A percentile compares a stretch with the other conserved stretches of the same genome.
These are phyloP conservation scores for Euproctis similis DNA, from an alignment of 2,888 invertebrate species.

Conservation along the genomic window DNA sequence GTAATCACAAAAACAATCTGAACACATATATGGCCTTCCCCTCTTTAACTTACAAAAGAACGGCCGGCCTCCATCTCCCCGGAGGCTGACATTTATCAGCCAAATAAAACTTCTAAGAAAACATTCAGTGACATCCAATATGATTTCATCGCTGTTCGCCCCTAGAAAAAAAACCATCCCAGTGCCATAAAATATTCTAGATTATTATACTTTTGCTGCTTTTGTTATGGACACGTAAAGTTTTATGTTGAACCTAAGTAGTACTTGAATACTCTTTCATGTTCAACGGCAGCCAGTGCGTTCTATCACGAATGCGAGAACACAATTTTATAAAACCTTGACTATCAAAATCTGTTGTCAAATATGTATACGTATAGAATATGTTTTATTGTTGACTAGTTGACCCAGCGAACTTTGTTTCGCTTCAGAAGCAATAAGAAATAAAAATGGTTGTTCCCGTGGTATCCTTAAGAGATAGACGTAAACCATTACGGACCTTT, in stretches of 20 bases:
- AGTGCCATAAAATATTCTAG: conserved; percentile 41
- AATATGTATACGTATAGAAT: too few relatives aligned
- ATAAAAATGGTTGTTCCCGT: too few relatives aligned
- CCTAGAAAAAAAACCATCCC: too few relatives aligned
- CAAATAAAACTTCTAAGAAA: conserved; percentile 65
- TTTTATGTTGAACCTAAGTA: conserved; percentile 40
- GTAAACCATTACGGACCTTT: too few relatives aligned
- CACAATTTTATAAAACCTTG: too few relatives aligned
- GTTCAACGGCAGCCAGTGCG: conserved; percentile 24
- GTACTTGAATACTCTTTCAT: conserved; percentile 29
- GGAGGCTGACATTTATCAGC: conserved; percentile 60
- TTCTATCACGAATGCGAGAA: too few relatives aligned
- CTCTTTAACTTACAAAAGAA: conserved; percentile 51
- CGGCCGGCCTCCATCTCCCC: conserved; percentile 49
- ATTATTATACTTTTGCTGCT: conserved; percentile 46
- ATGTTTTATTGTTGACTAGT: too few relatives aligned
- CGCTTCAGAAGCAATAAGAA: too few relatives aligned
- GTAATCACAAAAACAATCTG: conserved; percentile 24
- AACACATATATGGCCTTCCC: conserved; percentile 26
- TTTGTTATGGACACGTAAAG: conserved; percentile 47
- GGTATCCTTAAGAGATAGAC: too few relatives aligned
- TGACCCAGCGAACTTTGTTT: too few relatives aligned
- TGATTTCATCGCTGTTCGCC: conserved; percentile 57
- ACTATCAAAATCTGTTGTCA: too few relatives aligned
- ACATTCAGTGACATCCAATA: conserved; percentile 65